phyloP scores from a whole-genome alignment of 1,140 invertebrate genomes.

The Rhizoglyphus robini region DNA sequence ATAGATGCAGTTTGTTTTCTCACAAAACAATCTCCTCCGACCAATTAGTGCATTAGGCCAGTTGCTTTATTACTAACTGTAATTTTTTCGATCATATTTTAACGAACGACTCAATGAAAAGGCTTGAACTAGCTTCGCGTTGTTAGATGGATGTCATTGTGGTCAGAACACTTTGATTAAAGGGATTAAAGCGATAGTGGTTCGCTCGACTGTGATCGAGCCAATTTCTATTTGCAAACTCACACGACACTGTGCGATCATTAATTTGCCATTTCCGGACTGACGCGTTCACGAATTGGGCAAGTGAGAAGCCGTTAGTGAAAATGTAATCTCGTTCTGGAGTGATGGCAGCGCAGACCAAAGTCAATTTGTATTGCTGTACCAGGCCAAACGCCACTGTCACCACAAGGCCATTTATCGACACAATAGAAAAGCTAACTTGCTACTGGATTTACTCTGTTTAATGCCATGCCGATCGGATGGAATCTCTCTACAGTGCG shows the following conservation, averaged over 20 bases:
- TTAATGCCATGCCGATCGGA: neutral
- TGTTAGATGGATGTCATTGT: no score
- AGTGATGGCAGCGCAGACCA: no score
- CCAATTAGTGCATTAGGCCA: neutral
- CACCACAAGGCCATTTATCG: neutral
- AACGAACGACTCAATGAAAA: no score
- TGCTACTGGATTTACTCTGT: no score
- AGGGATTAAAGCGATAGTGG: no score
- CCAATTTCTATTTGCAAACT: no score
- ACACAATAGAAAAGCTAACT: neutral
- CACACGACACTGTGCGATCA: neutral
- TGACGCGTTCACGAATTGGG: no score
- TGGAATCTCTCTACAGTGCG: neutral
- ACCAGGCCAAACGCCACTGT: neutral
- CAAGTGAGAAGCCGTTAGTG: neutral
- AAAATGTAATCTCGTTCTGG: neutral
- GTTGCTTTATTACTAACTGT: neutral
- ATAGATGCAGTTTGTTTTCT: no score
- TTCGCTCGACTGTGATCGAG: no score
- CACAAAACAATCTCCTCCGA: neutral
- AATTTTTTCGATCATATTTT: no score
- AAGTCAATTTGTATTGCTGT: slow-evolving; percentile 1
- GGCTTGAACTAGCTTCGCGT: no score
- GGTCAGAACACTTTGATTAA: no score
- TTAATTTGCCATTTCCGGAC: neutral